Percentiles rank a stretch among this genome's conserved stretches.
Evolutionary conservation across 2,797 vertebrate genomes (phyloP).

Genomic region (Sternotherus odoratus): DNA sequence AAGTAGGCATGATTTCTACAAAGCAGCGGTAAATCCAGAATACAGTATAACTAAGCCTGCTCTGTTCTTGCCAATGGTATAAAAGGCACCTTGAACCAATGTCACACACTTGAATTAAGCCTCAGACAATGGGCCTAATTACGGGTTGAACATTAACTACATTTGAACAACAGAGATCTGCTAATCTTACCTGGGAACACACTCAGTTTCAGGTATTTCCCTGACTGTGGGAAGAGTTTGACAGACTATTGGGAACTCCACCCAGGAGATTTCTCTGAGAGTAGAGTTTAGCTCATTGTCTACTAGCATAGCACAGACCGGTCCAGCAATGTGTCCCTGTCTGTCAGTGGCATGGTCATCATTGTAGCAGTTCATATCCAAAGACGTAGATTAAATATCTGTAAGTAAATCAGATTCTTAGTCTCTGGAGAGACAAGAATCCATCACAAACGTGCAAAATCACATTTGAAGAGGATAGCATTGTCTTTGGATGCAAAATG

Average conservation of each 20-base stretch:
- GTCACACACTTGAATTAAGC: neutral
- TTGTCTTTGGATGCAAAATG: neutral
- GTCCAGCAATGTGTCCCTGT: neutral
- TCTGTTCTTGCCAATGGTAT: neutral
- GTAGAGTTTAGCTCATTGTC: neutral
- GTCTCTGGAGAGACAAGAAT: neutral
- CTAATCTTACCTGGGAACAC: neutral
- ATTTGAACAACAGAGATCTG: neutral
- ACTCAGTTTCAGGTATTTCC: neutral
- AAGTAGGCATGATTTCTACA: neutral
- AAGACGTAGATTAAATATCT: neutral
- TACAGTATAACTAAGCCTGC: neutral
- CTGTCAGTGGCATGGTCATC: neutral
- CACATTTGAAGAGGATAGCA: neutral
- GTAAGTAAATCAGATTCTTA: neutral
- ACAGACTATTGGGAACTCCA: neutral
- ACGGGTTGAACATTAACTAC: neutral
- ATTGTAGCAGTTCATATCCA: neutral
- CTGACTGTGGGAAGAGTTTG: rapidly evolving
- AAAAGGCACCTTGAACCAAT: neutral
- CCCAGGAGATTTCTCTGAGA: neutral
- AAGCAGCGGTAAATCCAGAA: neutral
- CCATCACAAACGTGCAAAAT: neutral
- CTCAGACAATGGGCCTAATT: neutral
- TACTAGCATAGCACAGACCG: neutral